Base-by-base conservation (phyloP, 2,797 vertebrate genomes). In the Acanthurus leucopareius region DNA sequence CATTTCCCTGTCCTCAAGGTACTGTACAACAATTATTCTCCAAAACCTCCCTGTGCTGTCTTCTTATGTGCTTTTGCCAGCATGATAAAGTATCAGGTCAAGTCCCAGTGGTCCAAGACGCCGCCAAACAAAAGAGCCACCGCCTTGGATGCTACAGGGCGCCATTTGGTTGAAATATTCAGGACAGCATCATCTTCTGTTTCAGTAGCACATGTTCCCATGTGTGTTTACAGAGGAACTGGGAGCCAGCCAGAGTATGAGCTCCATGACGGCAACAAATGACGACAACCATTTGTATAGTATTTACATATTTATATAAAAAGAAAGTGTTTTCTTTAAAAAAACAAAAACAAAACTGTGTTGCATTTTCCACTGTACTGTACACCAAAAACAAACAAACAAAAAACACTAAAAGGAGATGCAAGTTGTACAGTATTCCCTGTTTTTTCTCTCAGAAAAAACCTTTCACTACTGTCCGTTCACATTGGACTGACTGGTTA, bases 31-130 rank as follows among this genome's bases (percentile, higher is more conserved):
- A 64, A 90, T 93, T 91, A 81, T 61, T 86, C 80, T 84, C 83
- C 84, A 19, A 19, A 42, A 53, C 52, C 86, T 48, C 63, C 54
- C 64, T 10, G 10, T 32, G 47, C 64, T 63, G 64, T 75, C 88
- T 75, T 74, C 64, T 85, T 89, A 67, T 90, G 96, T 96, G 96
- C 97, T 97, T 98, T 97, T 95, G 95, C 96, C 96, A 89, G 89
- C 87, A 78, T 83, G 80, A 90, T 76, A 25, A 79, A 84, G 77
- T 80, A 81, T 88, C 76, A 66, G 70, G 84, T 89, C 83, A 78
- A 84, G 89, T 90, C 85, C 71, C 35, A 16, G 77, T 61, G 79
- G 88, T 76, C 73, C 74, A 84, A 82, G 71, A 89, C 84, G 80
- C 73, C 59, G 89, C 32, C 76, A 83, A 87, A 88, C 87, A 79